Evolutionary conservation across 1,140 invertebrate genomes (phyloP), one percentile per base, ranked within the genome.

Genomic region (Varroa destructor): DNA sequence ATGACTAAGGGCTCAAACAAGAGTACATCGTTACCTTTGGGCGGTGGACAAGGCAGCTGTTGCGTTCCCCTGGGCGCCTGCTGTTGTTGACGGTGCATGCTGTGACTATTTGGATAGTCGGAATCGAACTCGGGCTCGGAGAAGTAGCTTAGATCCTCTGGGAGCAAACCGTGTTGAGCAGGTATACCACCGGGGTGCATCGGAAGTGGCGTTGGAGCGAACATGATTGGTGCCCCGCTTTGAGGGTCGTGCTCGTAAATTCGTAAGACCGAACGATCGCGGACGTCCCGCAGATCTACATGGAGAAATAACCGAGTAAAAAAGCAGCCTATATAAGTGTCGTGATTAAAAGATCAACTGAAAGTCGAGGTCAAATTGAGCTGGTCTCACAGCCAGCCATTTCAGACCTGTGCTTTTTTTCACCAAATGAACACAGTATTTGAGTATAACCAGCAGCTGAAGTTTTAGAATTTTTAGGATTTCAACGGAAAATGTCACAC

Each of bases 121-220:
- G 89, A 90, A 79, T 93, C 91, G 76, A 93, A 93, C 80, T 94
- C 91, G 0, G 90, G 90, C 77, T 93, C 91, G 75, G 89, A 92
- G 82, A 93, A 93, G 79, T 93, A 93, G 76, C 88, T 91, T 76
- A 77, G 75, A 72, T 80, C 79, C 54, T 77, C 75, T 40, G 42
- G 71, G 57, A 10, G 57, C 57, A 43, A 37, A 37, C 42, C 42
- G 57, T 61, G 57, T 37, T 61, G 42, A 73, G 80, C 78, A 6
- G 82, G 82, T 55, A 83, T 71, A 1, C 80, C 81, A 58, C 82
- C 82, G 4, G 83, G 80, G 77, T 84, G 74, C 73, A 55, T 74
- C 73, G 37, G 37, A 56, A 57, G 71, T 82, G 55, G 82, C 82
- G 6, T 81, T 80, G 1, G 83, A 82, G n/a, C 84, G 84, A 70